A percentile compares a stretch with the other conserved stretches of the same genome.
Evolutionary conservation across 2,888 invertebrate species (phyloP).

Genomic region (Lasius fuliginosus): DNA sequence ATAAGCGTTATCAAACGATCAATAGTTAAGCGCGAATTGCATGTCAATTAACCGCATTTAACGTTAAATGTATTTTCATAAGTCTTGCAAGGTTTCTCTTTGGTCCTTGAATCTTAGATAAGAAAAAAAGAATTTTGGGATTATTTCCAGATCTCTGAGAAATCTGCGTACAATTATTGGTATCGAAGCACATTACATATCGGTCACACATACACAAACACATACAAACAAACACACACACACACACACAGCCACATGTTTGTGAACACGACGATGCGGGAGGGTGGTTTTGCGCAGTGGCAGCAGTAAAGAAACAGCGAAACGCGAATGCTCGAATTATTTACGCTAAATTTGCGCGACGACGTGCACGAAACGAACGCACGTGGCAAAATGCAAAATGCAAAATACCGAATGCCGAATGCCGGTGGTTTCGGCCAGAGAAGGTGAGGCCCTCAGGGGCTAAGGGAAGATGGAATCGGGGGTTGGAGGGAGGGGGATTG

Average conservation of each 20-base stretch:
- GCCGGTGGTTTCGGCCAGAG: slow-evolving; percentile 23
- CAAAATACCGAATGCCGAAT: slow-evolving; percentile 73
- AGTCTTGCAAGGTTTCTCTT: neutral
- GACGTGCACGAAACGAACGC: slow-evolving; percentile 63
- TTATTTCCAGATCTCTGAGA: slow-evolving; percentile 24
- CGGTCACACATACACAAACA: neutral
- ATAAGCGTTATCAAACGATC: neutral
- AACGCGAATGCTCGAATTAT: slow-evolving; percentile 81
- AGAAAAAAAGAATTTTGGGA: slow-evolving; percentile 4
- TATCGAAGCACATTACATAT: slow-evolving; percentile 51
- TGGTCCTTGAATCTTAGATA: neutral
- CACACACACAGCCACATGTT: slow-evolving; percentile 4
- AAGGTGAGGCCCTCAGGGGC: slow-evolving; percentile 8
- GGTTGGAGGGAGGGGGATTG: neutral
- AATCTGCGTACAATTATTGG: slow-evolving; percentile 45
- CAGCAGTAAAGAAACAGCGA: slow-evolving; percentile 48
- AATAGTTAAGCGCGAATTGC: neutral
- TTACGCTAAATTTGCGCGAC: slow-evolving; percentile 83
- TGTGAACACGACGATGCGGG: neutral
- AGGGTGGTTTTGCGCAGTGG: slow-evolving; percentile 43
- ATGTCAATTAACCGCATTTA: slow-evolving; percentile 7
- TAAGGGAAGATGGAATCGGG: neutral
- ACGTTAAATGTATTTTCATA: neutral
- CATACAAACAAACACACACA: neutral
- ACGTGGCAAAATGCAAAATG: slow-evolving; percentile 80